These are phyloP conservation scores for Sterrhoptilus dennistouni DNA, from an alignment of 2,113 vertebrate genomes.

Conservation along the genomic window DNA sequence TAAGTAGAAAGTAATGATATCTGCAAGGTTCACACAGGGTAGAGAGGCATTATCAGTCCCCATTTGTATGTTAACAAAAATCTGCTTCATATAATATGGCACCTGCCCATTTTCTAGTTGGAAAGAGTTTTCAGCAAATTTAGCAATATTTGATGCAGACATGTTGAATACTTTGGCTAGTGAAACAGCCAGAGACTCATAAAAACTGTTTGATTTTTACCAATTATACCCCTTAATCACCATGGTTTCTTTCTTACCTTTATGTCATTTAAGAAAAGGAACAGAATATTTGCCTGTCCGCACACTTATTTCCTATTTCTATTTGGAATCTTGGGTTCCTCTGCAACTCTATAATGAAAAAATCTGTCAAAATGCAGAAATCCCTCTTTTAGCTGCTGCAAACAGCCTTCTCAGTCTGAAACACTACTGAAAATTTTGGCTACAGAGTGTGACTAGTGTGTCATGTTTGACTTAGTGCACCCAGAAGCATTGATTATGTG, in stretches of 20 bases:
- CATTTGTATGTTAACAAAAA: background rate
- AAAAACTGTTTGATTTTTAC: background rate
- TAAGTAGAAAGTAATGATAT: background rate
- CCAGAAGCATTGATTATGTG: slow-evolving; percentile 38
- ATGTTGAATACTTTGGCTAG: background rate
- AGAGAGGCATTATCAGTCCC: background rate
- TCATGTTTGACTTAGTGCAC: background rate
- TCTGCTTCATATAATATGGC: background rate
- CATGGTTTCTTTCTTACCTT: background rate
- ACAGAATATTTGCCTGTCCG: background rate
- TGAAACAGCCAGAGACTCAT: background rate
- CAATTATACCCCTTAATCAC: background rate
- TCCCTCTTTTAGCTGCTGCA: background rate
- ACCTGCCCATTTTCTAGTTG: background rate
- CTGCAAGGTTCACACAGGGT: background rate
- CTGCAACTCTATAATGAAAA: background rate
- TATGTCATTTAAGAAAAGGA: background rate
- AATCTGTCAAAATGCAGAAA: background rate
- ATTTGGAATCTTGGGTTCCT: background rate
- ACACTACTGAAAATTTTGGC: slow-evolving; percentile 3
- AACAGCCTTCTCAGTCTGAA: background rate
- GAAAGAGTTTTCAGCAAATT: background rate
- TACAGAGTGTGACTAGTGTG: background rate
- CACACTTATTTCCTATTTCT: background rate
- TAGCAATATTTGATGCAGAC: background rate